Percentiles rank a stretch among this genome's conserved stretches.
Conservation (phyloP, 2,888 invertebrate species). For the Trissoscelio sp. region DNA sequence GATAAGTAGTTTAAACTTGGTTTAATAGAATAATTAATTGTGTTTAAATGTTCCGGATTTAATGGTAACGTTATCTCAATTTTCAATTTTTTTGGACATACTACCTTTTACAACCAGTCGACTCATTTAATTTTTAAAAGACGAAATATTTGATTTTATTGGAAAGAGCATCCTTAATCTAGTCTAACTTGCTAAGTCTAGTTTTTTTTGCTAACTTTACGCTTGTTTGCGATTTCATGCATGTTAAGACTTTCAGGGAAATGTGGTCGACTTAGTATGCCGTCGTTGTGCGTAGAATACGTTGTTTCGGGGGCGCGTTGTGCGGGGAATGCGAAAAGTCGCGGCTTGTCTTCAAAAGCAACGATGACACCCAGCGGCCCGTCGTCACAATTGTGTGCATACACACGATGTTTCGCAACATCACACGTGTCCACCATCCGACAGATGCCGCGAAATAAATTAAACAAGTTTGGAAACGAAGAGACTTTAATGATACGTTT, state of each 20-base stretch:
- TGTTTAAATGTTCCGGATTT: too few relatives aligned
- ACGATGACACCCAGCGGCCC: conserved; percentile 54
- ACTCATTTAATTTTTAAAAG: too few relatives aligned
- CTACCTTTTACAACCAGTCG: too few relatives aligned
- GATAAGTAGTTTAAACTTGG: too few relatives aligned
- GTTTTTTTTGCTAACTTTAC: conserved; percentile 17
- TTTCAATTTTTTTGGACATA: too few relatives aligned
- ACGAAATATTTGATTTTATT: too few relatives aligned
- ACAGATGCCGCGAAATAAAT: conserved; percentile 45
- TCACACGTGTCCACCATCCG: conserved; percentile 6
- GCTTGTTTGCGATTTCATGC: conserved; percentile 43
- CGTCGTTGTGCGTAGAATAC: conserved; percentile 49
- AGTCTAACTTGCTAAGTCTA: background rate
- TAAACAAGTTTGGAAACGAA: conserved; percentile 27
- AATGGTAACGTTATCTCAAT: too few relatives aligned
- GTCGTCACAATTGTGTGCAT: conserved; percentile 43
- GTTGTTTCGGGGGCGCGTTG: conserved; percentile 44
- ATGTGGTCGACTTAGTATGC: conserved; percentile 57
- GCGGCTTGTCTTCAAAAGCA: conserved; percentile 42
- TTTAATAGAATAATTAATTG: too few relatives aligned
- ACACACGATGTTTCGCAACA: conserved; percentile 42
- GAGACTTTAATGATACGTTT: conserved; percentile 26
- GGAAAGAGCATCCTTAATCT: too few relatives aligned
- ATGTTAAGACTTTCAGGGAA: conserved; percentile 54
- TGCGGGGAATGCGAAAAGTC: conserved; percentile 55